phyloP scores from a whole-genome alignment of 1,140 invertebrate species.

The Dendrolimus kikuchii region DNA sequence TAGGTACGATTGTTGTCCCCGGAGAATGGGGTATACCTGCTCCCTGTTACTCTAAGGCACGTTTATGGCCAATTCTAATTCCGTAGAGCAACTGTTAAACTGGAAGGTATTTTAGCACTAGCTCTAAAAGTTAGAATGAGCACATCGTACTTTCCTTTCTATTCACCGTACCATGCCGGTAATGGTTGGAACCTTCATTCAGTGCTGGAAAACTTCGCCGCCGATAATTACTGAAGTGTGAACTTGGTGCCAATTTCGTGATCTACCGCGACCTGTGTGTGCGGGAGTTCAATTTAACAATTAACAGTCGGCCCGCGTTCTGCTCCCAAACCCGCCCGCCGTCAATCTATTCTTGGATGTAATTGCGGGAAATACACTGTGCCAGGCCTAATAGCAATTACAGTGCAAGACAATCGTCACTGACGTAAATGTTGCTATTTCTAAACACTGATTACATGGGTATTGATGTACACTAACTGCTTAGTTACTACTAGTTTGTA shows the following conservation, averaged over 20 bases:
- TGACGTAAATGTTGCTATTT: no score
- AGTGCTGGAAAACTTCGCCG: conserved; percentile 53
- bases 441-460: no score
- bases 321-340: conserved; percentile 2
- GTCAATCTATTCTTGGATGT: conserved; percentile 28
- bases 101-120: conserved; percentile 14
- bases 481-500: no score
- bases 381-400: conserved; percentile 13
- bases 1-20: no score
- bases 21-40: no score
- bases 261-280: conserved; percentile 20
- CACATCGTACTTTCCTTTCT: conserved; percentile 17
- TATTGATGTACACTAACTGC: no score
- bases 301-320: conserved; percentile 23
- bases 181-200: conserved; percentile 41
- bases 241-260: conserved; percentile 39
- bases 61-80: conserved; percentile 10
- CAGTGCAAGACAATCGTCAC: conserved; percentile 6
- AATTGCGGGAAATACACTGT: conserved; percentile 32
- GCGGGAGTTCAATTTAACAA: conserved; percentile 45
- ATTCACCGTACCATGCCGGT: conserved; percentile 30
- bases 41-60: not conserved
- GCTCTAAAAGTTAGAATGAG: conserved; percentile 16
- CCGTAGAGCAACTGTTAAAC: conserved; percentile 9
- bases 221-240: conserved; percentile 59